Evolutionary conservation across 2,113 vertebrate species (phyloP), one percentile per base, ranked within the genome.

Genomic region (Heloderma charlesbogerti): DNA sequence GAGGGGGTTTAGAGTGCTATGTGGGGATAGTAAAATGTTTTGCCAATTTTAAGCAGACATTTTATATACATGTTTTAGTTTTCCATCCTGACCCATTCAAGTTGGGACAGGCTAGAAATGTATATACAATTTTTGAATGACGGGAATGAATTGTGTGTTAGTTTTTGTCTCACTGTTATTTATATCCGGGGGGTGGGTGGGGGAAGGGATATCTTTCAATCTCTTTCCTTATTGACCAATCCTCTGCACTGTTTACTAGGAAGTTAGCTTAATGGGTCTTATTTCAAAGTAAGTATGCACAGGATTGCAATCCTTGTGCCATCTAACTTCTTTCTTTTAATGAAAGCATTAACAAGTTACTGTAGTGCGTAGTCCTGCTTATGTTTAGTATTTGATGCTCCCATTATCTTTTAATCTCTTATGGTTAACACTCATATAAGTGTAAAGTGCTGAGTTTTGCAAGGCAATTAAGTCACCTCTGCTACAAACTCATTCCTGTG

Each of bases 401-500:
- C 31, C 85, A 89, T 29, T 86, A 86, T 5, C 84, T 88, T 87
- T 84, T 54, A 67, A 75, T 79, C 34, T 34, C 60, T 45, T n/a
- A 89, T 54, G 0, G 1, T n/a, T 74, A 27, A 6, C 25, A 92
- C 15, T 85, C 67, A 84, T 87, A 93, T 71, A 34, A 45, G 75
- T 1, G 8, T 75, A 75, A 84, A 7, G 1, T 45, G 43, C 83
- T 93, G 79, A 78, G 71, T 57, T 60, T 91, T 92, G 91, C 89
- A 92, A 93, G 74, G 40, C 83, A 92, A 84, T 60, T 86, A 91
- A 89, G 89, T 89, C 89, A 89, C 75, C 92, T 89, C 78, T 79
- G 82, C 48, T 87, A 12, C 2, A 1, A 82, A 88, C 75, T 84
- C 80, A 1, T 57, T 80, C 60, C 6, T 40, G n/a, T 60, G 77